Evolutionary conservation across 2,113 vertebrate species (phyloP), one percentile per base, ranked within the genome.

Genomic region (Arothron firmamentum): DNA sequence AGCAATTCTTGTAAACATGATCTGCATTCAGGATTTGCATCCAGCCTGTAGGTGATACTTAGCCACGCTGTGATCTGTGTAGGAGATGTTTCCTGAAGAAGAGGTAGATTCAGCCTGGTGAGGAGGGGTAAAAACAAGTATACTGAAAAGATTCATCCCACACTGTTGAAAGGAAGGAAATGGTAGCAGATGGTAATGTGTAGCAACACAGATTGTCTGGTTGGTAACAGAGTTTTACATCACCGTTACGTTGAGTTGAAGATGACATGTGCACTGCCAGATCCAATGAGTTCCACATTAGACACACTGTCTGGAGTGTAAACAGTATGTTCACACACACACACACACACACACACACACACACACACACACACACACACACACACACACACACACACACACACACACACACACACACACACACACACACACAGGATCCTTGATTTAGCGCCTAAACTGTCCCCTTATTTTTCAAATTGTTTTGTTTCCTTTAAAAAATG

Each of bases 151-250:
- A 72, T 67, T 86, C 74, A 84, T 74, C 85, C 81, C 82, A 72
- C 80, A 61, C 75, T 78, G 75, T 84, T 84, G 81, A 72, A 76
- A 77, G 66, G 53, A 68, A 57, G 70, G 52, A 25, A 46, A 70
- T 62, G 63, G 80, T 80, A 87, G 65, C 85, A 88, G 84, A 88
- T 88, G 84, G 83, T 77, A 75, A 81, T 75, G 77, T 79, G 67
- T 62, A 72, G 77, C 73, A 84, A 85, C 75, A 75, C 41, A 38
- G 56, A 70, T 60, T 51, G 69, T 66, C 72, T 72, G 85, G 83
- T 85, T 83, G 74, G 83, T 82, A 86, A 84, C 79, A 78, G 79
- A 77, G 64, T 77, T 81, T 80, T 73, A 79, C 68, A 72, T 55
- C 73, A 64, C 61, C 75, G 51, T 56, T 69, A 74, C 59, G 86